A percentile compares a stretch with the other conserved stretches of the same genome.
phyloP scores from a whole-genome alignment of 2,888 invertebrate genomes.

The Scaptomyza polygonia region DNA sequence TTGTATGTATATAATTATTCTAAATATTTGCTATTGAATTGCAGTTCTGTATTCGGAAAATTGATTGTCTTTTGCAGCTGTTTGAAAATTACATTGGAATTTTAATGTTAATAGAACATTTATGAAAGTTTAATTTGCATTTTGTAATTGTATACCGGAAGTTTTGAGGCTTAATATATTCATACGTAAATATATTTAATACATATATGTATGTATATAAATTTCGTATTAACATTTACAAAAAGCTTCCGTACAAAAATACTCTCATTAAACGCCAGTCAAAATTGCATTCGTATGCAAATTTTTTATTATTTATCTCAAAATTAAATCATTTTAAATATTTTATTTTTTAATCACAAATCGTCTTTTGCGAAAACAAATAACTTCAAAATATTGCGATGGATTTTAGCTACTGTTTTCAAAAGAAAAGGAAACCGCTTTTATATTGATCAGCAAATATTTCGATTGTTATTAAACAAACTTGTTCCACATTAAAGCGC shows the following conservation, averaged over 20 bases:
- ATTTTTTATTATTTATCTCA: slow-evolving; percentile 6
- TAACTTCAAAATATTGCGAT: not conserved
- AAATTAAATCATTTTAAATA: slow-evolving; percentile 2
- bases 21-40: slow-evolving; percentile 64
- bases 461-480: not conserved
- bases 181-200: not conserved
- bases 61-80: slow-evolving; percentile 39
- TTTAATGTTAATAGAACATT: not conserved
- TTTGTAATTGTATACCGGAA: no score
- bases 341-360: not conserved
- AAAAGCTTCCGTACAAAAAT: not conserved
- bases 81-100: not conserved
- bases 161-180: not conserved
- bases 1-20: slow-evolving; percentile 71
- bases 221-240: not conserved
- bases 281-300: slow-evolving; percentile 8
- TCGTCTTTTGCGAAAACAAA: no score
- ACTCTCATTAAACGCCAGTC: not conserved
- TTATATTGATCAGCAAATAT: not conserved
- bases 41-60: slow-evolving; percentile 43
- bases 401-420: not conserved
- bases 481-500: slow-evolving; percentile 1
- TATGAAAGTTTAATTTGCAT: not conserved
- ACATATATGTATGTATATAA: no score
- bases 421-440: not conserved